Base-by-base conservation (phyloP, 2,888 invertebrate genomes). In the Diachrysia chrysitis region DNA sequence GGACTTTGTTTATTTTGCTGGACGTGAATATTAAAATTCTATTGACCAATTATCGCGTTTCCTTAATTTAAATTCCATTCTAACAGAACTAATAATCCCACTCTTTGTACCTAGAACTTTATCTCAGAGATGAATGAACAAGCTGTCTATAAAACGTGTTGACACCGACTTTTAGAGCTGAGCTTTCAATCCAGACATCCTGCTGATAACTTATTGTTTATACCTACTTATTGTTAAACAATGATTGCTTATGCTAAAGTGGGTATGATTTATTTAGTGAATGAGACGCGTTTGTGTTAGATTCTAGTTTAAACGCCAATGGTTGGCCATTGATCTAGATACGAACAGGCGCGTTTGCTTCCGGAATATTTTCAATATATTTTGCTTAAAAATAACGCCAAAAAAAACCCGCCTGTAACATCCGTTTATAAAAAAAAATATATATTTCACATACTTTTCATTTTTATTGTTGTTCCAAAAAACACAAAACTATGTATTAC, bases 141-240 rank as follows among this genome's bases (percentile, higher is more conserved):
- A 19, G 55, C 55, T 59, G 65, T 68, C 58, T 65, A 32, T 9
- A 25, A 35, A 74, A 70, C 73, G 55, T 58, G 84, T 73, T 76
- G 84, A 83, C 66, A 72, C 51, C 32, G 42, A 58, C 37, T n/a
- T 69, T 73, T 46, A 42, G 48, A 66, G 71, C 74, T 66, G 67
- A 80, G 77, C 72, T 73, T 71, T 56, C 60, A 53, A 66, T 69
- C 58, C 46, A 56, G 19, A 66, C 78, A 70, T 78, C 78, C 82
- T 72, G 76, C 54, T 61, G 83, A 83, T 83, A 82, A 74, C 68
- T 14, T 23, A 67, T 66, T 80, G 74, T 75, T 77, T 78, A 76
- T 63, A 69, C 55, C 63, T 54, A n/a, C n/a, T n/a, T n/a, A 17
- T 23, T 75, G 58, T 68, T 19, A 58, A 56, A 55, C 37, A 51